phyloP scores from a whole-genome alignment of 2,797 vertebrate species.

The Echeneis naucrates region DNA sequence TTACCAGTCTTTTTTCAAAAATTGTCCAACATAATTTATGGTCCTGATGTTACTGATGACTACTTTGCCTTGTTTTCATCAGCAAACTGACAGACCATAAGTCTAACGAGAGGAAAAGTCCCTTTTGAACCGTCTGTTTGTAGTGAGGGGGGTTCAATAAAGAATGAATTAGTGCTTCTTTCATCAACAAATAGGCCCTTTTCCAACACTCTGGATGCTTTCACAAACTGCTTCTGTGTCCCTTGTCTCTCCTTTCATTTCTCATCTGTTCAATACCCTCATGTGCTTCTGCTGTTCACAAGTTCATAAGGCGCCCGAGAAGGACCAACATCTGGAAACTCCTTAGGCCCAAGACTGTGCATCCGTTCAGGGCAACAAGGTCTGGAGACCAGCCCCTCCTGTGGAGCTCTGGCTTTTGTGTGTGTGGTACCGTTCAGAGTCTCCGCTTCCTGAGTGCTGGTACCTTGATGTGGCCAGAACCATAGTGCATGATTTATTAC shows the following conservation, averaged over 20 bases:
- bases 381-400: constrained; percentile 76
- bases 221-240: constrained; percentile 41
- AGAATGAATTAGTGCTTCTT: constrained; percentile 73
- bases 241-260: constrained; percentile 47
- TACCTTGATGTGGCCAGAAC: constrained; percentile 80
- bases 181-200: constrained; percentile 65
- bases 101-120: constrained; percentile 64
- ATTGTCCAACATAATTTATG: constrained; percentile 9
- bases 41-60: constrained; percentile 24
- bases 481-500: constrained; percentile 77
- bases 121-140: constrained; percentile 48
- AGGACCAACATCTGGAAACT: constrained; percentile 80
- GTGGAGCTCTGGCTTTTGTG: constrained; percentile 78
- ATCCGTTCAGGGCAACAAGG: constrained; percentile 67
- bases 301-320: constrained; percentile 67
- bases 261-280: constrained; percentile 57
- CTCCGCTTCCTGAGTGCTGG: constrained; percentile 74
- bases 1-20: constrained; percentile 10
- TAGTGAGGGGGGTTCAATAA: constrained; percentile 35
- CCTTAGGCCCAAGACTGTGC: constrained; percentile 63
- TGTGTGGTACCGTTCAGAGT: constrained; percentile 68
- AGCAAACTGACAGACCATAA: constrained; percentile 27
- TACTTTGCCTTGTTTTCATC: constrained; percentile 36
- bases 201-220: constrained; percentile 29
- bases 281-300: constrained; percentile 65